These are phyloP conservation scores for Sternarchorhynchus goeldii DNA, from an alignment of 2,797 vertebrate species.

Conservation along the genomic window DNA sequence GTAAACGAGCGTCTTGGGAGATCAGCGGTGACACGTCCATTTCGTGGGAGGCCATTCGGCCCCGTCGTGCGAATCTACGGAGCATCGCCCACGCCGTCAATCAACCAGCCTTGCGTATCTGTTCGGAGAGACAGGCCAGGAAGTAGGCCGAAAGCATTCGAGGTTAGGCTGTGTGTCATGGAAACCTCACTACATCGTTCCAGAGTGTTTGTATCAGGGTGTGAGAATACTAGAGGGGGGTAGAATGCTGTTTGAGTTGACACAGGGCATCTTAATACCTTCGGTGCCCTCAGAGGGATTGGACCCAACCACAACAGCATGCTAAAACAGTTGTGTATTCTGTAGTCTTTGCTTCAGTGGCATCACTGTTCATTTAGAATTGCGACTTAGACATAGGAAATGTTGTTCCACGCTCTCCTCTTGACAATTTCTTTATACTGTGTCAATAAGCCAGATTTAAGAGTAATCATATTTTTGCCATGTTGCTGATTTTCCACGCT, in stretches of 20 bases:
- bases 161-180: background rate
- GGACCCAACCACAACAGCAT: no score
- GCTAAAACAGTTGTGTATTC: no score
- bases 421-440: background rate
- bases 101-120: conserved; percentile 44
- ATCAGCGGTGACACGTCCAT: conserved; percentile 52
- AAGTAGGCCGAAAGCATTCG: background rate
- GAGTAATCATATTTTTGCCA: background rate
- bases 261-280: conserved; percentile 1
- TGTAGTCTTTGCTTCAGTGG: background rate
- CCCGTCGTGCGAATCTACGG: conserved; percentile 1
- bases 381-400: background rate
- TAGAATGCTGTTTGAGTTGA: conserved; percentile 3
- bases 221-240: background rate
- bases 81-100: conserved; percentile 43
- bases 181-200: background rate
- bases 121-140: conserved; percentile 22
- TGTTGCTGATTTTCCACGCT: background rate
- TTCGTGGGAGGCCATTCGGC: conserved; percentile 26
- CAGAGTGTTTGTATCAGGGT: background rate
- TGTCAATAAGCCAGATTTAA: conserved; percentile 1
- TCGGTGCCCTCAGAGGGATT: background rate
- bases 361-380: background rate
- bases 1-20: conserved; percentile 24
- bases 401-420: background rate